Conservation (phyloP, 1,140 invertebrate genomes). For the Apis cerana region DNA sequence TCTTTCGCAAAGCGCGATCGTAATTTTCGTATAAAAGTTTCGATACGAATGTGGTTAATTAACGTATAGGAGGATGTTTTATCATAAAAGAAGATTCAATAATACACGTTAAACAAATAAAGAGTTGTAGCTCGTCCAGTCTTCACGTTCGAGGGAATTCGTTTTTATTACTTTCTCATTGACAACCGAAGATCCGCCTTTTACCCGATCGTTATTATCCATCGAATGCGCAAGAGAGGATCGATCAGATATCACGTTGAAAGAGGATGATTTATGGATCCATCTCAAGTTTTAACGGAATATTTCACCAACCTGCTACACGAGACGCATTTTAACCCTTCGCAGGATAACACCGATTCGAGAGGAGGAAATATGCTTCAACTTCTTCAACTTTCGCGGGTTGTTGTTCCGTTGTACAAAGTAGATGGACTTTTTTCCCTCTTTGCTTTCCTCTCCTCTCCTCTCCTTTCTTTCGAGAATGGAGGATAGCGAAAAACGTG, state of each 20-base stretch:
- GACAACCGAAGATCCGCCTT: neutral
- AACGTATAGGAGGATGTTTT: no score
- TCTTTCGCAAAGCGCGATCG: no score
- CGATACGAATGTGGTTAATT: no score
- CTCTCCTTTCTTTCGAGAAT: neutral
- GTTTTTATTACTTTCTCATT: no score
- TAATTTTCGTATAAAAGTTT: no score
- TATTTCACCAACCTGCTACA: constrained; percentile 19
- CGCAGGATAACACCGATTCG: neutral
- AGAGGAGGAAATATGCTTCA: constrained; percentile 2
- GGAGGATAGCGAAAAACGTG: constrained; percentile 6
- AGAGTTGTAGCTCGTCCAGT: no score
- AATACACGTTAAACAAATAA: no score
- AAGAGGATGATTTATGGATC: constrained; percentile 19
- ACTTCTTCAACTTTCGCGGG: constrained; percentile 23
- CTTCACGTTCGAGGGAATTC: no score
- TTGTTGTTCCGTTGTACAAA: neutral
- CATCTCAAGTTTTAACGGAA: neutral
- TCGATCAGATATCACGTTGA: neutral
- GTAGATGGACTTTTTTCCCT: neutral
- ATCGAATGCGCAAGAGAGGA: neutral
- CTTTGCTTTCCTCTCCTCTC: neutral
- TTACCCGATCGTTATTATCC: no score
- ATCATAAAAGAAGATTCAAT: no score
- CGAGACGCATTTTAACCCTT: constrained; percentile 25